Evolutionary conservation across 2,797 vertebrate species (phyloP), one percentile per base, ranked within the genome.

Genomic region (Rhyacichthys aspro): DNA sequence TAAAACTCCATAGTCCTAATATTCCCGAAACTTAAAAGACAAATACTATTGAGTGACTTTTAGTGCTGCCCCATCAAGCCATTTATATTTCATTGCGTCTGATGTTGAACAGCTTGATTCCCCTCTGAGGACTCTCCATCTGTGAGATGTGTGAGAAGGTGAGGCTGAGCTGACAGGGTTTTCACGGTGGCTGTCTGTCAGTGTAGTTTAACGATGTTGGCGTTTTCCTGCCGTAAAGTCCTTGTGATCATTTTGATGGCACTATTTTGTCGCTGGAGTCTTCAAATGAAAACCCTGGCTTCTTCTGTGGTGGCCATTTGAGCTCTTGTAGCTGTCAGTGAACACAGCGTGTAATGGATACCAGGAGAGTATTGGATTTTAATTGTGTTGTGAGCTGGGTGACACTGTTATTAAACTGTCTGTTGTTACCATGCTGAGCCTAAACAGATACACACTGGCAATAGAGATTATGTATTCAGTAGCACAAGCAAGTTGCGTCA

Each of bases 351-450:
- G 78, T 78, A 76, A 62, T 72, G 52, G 69, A 67, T 71, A 81
- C 80, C 87, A 75, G 60, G 76, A 83, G 78, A 81, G 78, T 75
- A 74, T 78, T 79, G 81, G 55, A 77, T 86, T 90, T 83, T 86
- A 86, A 90, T 84, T 87, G 84, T 62, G 1, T 68, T 67, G 72
- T 70, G 66, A 72, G 71, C 28, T 11, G 42, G 73, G 74, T 75
- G 80, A 72, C 59, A 67, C 63, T 63, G 68, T 71, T 66, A 74
- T 87, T 83, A 70, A 71, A 78, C 52, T 49, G 72, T 58, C 55
- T 74, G 75, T 76, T 70, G 44, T 53, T 49, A 28, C 16, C 11
- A 47, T 11, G 37, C 2, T 5, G 12, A n/a, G 15, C 8, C 11
- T 16, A 44, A 36, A 43, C 46, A 36, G 14, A 55, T 28, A 28